These are phyloP conservation scores for Petrocephalus sullivani DNA, from an alignment of 2,797 vertebrate species.

Conservation along the genomic window DNA sequence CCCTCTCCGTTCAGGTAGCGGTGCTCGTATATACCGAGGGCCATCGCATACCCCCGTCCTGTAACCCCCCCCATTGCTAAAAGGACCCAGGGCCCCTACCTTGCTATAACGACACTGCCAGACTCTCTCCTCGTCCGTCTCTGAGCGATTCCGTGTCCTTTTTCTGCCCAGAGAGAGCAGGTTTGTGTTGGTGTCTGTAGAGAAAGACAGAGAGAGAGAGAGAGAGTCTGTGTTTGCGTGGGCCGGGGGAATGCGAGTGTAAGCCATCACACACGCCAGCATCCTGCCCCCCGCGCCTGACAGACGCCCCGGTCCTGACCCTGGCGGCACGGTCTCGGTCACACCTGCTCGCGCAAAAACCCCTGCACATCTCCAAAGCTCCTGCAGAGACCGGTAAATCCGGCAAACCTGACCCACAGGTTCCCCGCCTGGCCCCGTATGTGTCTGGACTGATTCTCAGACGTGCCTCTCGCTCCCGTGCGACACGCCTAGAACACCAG, in stretches of 20 bases:
- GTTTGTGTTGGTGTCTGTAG: slow-evolving; percentile 43
- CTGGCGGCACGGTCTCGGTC: background rate
- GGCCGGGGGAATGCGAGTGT: background rate
- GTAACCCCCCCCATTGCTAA: background rate
- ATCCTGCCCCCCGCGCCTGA: background rate
- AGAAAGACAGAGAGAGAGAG: background rate
- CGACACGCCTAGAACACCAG: background rate
- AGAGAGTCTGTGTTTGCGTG: background rate
- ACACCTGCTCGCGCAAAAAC: background rate
- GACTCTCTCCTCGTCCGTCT: slow-evolving; percentile 47
- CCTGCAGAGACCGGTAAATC: background rate
- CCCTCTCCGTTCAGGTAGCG: background rate
- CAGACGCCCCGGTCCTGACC: background rate
- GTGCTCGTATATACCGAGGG: background rate
- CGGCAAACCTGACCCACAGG: background rate
- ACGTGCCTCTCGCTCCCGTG: background rate
- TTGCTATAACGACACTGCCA: slow-evolving; percentile 55
- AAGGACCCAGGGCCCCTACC: slow-evolving; percentile 30
- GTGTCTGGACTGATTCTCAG: background rate
- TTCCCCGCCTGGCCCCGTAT: background rate
- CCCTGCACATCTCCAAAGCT: background rate
- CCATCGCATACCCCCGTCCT: background rate
- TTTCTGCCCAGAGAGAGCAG: slow-evolving; percentile 50
- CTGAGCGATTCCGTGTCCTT: slow-evolving; percentile 54
- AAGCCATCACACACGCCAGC: background rate